Evolutionary conservation across 2,888 invertebrate genomes (phyloP), one percentile per base, ranked within the genome.

Genomic region (Agrochola litura): DNA sequence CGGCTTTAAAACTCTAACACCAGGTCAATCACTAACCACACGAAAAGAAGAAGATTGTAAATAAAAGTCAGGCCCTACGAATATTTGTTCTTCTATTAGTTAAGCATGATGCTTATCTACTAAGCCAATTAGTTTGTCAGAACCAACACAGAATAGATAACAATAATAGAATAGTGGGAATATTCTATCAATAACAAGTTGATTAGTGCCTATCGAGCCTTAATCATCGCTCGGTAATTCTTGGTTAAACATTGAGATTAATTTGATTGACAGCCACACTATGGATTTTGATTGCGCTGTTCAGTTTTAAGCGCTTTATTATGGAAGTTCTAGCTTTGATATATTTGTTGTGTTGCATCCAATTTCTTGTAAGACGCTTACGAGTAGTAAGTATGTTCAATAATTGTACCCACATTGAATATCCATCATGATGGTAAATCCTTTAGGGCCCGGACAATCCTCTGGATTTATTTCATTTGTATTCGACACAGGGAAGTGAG

Each of bases 391-490:
- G 37, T 77, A 41, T 73, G 71, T 68, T 72, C 60, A 46, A 52
- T 77, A 76, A 75, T 56, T 60, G 8, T 66, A 71, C 25, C 30
- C 81, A 81, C 75, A 84, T 83, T 72, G 83, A 85, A 90, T 89
- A 91, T 90, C 89, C 88, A 87, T 91, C 88, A 88, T 79, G 81
- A 88, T 79, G 81, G 83, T 87, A 85, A 88, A 90, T 87, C 86
- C 84, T 80, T 79, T 83, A 77, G 69, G 88, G 81, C 86, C 86
- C 79, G 77, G 87, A 86, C 89, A 87, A 90, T 90, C 88, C 84
- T 82, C 82, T 87, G 89, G 92, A 92, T 94, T 93, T 92, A 92
- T 92, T 90, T 88, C 88, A 92, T 94, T 93, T 92, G 91, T 91
- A 93, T 93, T 92, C 92, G 85, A 89, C 76, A 84, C 88, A 86